Base-by-base conservation (phyloP, 2,113 vertebrate species). In the Coreoperca whiteheadi region DNA sequence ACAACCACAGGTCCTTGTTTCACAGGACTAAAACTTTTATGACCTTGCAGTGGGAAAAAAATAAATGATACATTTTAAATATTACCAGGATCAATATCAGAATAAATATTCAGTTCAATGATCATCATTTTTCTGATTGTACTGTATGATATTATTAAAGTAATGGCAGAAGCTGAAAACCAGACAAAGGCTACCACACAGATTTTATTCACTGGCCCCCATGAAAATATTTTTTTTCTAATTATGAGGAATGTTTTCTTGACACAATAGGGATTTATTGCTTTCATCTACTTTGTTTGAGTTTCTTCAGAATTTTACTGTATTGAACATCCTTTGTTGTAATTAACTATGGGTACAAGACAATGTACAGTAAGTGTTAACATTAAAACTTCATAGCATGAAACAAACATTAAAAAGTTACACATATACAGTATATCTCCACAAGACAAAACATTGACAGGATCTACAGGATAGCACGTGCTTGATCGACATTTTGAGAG, bases 1-100 rank as follows among this genome's bases (percentile, higher is more conserved):
- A 91, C 87, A 93, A 83, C 61, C 66, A 70, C 65, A 77, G 70
- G 61, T 79, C 88, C 59, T 59, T 74, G 51, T 87, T 69, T 75
- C 21, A 64, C 28, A 70, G 66, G 83, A 84, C 85, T 83, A 6
- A 56, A 77, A 67, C 53, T 87, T 79, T 81, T 69, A 74, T 88
- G 80, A 79, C 79, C 39, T 77, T 82, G 57, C 30, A 48, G 41
- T 70, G 2, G 6, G 4, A 10, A 12, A 57, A 68, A 85, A 77
- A 74, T 25, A 51, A 73, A 61, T 28, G 15, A 71, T 67, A 25
- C 2, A 57, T 79, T 81, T 69, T 2, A 74, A 69, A 76, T 78
- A 51, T 87, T 74, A 61, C 50, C 32, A 39, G 21, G 56, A 51
- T 86, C 73, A 61, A 76, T 48, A 15, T 71, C n/a, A 37, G 41